Evolutionary conservation across 1,140 invertebrate genomes (phyloP).

Genomic region (Dryas iulia): DNA sequence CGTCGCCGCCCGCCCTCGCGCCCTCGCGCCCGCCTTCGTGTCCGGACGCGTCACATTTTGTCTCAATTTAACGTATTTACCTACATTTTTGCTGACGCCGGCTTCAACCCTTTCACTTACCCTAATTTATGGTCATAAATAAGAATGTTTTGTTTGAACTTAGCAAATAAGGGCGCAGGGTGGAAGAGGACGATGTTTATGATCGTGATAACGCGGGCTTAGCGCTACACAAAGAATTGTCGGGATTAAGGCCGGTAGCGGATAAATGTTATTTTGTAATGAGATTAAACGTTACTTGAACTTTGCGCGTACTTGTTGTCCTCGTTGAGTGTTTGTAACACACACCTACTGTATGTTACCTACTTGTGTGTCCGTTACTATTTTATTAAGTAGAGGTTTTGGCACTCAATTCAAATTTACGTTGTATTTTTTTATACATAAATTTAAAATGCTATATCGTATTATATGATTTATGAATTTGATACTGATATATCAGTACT

Average conservation of each 20-base stretch:
- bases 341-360: too few relatives aligned
- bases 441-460: too few relatives aligned
- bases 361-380: background rate
- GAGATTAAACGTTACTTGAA: background rate
- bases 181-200: background rate
- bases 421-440: too few relatives aligned
- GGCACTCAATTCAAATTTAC: too few relatives aligned
- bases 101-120: constrained; percentile 9
- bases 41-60: background rate
- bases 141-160: constrained; percentile 12
- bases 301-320: background rate
- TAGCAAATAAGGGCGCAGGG: constrained; percentile 3
- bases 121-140: constrained; percentile 13
- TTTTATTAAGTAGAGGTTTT: too few relatives aligned
- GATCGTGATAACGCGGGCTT: constrained; percentile 1
- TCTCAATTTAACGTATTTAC: constrained; percentile 17
- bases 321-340: background rate
- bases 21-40: too few relatives aligned
- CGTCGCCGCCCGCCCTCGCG: background rate
- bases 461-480: too few relatives aligned
- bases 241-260: background rate
- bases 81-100: constrained; percentile 13
- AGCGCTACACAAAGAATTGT: background rate
- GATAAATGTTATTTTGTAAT: background rate
- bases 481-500: too few relatives aligned